A percentile compares a stretch with the other conserved stretches of the same genome.
phyloP scores from a whole-genome alignment of 2,888 invertebrate species.

The Eupithecia subfuscata region DNA sequence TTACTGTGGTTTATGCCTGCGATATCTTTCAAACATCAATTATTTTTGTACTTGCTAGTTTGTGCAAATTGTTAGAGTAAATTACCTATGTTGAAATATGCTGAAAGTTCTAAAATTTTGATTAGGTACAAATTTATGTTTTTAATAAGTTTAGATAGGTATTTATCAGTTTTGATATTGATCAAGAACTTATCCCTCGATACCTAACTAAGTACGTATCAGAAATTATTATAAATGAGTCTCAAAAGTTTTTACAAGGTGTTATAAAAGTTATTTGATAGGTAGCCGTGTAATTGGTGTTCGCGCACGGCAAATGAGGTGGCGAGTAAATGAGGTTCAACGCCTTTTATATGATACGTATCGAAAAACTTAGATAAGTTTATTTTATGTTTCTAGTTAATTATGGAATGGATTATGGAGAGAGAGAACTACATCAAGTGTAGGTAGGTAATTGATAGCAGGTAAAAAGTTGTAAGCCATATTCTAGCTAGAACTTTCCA shows the following conservation, averaged over 20 bases:
- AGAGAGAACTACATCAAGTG: background rate
- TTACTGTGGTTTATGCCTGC: background rate
- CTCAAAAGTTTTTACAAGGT: slow-evolving; percentile 8
- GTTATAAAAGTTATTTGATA: slow-evolving; percentile 11
- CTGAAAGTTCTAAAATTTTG: background rate
- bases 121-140: background rate
- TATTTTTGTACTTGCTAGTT: background rate
- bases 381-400: background rate
- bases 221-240: slow-evolving; percentile 11
- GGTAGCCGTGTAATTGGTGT: background rate
- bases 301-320: slow-evolving; percentile 3
- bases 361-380: background rate
- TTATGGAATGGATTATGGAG: background rate
- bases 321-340: background rate
- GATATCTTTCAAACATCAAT: background rate
- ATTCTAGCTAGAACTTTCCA: background rate
- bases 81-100: background rate
- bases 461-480: background rate
- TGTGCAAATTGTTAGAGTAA: background rate
- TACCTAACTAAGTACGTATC: background rate
- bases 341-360: background rate
- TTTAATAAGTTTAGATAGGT: background rate
- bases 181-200: background rate
- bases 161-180: background rate
- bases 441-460: background rate